Conservation (phyloP, 2,797 vertebrate species). For the Echeneis naucrates region DNA sequence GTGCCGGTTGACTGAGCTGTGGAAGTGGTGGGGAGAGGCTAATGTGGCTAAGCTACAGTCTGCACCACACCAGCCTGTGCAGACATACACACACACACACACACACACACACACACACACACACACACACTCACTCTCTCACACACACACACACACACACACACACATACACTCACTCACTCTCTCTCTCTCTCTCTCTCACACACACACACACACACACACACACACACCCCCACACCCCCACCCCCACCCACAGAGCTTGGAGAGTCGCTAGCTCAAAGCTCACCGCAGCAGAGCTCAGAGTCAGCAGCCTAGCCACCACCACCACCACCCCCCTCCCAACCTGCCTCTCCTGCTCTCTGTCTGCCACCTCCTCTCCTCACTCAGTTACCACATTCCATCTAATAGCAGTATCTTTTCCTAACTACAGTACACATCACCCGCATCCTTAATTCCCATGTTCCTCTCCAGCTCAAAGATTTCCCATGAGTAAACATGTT, state of each 20-base stretch:
- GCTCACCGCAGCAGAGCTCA: slow-evolving; percentile 75
- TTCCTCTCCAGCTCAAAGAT: slow-evolving; percentile 18
- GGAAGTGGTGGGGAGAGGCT: slow-evolving; percentile 63
- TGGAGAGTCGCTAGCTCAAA: slow-evolving; percentile 69
- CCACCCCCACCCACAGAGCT: too few relatives aligned
- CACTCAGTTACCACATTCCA: slow-evolving; percentile 87
- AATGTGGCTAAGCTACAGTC: slow-evolving; percentile 61
- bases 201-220: too few relatives aligned
- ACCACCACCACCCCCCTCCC: slow-evolving; percentile 26
- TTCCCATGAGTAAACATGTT: not conserved
- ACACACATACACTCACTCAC: too few relatives aligned
- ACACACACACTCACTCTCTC: too few relatives aligned
- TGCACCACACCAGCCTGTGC: slow-evolving; percentile 62
- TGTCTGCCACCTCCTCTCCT: slow-evolving; percentile 62
- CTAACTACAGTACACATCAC: slow-evolving; percentile 37
- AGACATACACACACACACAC: slow-evolving; percentile 52
- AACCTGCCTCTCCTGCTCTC: slow-evolving; percentile 45
- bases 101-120: slow-evolving; percentile 7
- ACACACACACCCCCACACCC: too few relatives aligned
- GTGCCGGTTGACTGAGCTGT: slow-evolving; percentile 61
- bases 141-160: slow-evolving; percentile 52
- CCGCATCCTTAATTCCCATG: not conserved
- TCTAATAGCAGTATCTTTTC: slow-evolving; percentile 84
- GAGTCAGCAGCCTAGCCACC: slow-evolving; percentile 72
- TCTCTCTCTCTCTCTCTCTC: too few relatives aligned